phyloP scores from a whole-genome alignment of 1,140 invertebrate genomes.

The Drosophila mojavensis region DNA sequence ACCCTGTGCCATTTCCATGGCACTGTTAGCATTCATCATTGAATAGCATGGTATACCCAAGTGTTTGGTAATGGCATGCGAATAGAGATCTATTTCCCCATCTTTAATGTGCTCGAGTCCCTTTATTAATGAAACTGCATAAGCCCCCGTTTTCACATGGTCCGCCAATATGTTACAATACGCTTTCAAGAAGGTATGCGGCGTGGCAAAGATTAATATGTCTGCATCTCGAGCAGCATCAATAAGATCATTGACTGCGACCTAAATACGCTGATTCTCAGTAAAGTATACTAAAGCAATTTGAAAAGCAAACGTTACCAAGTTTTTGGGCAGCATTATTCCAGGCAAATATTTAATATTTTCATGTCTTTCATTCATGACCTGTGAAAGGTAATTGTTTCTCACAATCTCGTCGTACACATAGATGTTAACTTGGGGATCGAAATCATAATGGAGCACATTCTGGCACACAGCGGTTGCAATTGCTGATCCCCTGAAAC shows the following conservation, averaged over 20 bases:
- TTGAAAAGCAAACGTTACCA: slow-evolving; percentile 37
- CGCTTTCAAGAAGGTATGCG: slow-evolving; percentile 96
- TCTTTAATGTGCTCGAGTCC: slow-evolving; percentile 94
- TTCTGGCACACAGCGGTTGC: slow-evolving; percentile 61
- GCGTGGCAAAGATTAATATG: slow-evolving; percentile 98
- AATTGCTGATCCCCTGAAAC: slow-evolving; percentile 65
- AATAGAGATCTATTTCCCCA: slow-evolving; percentile 96
- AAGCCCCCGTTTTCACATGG: slow-evolving; percentile 94
- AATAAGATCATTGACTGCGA: slow-evolving; percentile 96
- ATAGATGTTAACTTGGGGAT: slow-evolving; percentile 61
- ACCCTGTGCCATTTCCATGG: slow-evolving; percentile 96
- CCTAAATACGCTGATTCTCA: slow-evolving; percentile 84
- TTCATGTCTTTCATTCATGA: slow-evolving; percentile 64
- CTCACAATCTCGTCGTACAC: slow-evolving; percentile 57
- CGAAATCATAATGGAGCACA: slow-evolving; percentile 33
- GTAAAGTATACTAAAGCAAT: neutral
- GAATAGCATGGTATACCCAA: slow-evolving; percentile 93
- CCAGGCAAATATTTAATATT: slow-evolving; percentile 71
- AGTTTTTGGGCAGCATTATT: slow-evolving; percentile 53
- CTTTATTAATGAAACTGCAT: slow-evolving; percentile 97
- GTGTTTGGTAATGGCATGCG: slow-evolving; percentile 91
- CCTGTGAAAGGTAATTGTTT: slow-evolving; percentile 46
- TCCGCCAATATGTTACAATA: slow-evolving; percentile 93
- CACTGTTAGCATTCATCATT: slow-evolving; percentile 98
- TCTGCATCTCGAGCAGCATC: slow-evolving; percentile 96